Conservation (phyloP, 1,140 invertebrate genomes). For the Lasioglossum baleicum region DNA sequence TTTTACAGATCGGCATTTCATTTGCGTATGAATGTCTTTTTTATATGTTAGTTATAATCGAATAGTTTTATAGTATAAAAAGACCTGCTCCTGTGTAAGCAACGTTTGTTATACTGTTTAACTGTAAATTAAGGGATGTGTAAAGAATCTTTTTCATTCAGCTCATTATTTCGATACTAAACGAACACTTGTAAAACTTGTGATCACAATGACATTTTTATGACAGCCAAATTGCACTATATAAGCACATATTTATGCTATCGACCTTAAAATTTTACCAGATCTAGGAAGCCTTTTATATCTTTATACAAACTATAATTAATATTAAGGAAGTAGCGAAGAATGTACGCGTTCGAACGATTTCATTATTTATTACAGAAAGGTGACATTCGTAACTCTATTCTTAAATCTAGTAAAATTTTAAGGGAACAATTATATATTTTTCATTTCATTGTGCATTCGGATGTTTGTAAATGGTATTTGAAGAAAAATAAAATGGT, state of each 20-base stretch:
- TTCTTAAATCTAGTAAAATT: constrained; percentile 13
- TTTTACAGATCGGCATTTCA: constrained; percentile 35
- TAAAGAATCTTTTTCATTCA: not conserved
- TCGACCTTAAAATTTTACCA: constrained; percentile 1
- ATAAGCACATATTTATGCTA: not conserved
- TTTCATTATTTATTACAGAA: not conserved
- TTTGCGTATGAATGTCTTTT: constrained; percentile 37
- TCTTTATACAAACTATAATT: not conserved
- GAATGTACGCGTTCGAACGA: not conserved
- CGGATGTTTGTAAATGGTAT: constrained; percentile 23
- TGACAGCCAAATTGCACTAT: constrained; percentile 19
- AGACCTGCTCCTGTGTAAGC: not conserved
- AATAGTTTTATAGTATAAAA: constrained; percentile 27
- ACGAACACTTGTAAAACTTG: constrained; percentile 11
- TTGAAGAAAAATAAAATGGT: constrained; percentile 27
- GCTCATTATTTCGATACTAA: not conserved
- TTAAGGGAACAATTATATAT: not conserved
- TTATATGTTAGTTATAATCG: constrained; percentile 19
- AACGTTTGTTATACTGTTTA: constrained; percentile 11
- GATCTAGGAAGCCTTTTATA: constrained; percentile 1
- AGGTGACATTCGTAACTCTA: not conserved
- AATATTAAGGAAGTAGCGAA: not conserved
- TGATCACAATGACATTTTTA: constrained; percentile 21
- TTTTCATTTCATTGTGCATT: constrained; percentile 9
- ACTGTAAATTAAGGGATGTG: not conserved